A percentile compares a stretch with the other conserved stretches of the same genome.
phyloP scores from a whole-genome alignment of 30 jellyfish, hydroid and myxozoan genomes.

The Aurelia aurita complex sp. Pacific region DNA sequence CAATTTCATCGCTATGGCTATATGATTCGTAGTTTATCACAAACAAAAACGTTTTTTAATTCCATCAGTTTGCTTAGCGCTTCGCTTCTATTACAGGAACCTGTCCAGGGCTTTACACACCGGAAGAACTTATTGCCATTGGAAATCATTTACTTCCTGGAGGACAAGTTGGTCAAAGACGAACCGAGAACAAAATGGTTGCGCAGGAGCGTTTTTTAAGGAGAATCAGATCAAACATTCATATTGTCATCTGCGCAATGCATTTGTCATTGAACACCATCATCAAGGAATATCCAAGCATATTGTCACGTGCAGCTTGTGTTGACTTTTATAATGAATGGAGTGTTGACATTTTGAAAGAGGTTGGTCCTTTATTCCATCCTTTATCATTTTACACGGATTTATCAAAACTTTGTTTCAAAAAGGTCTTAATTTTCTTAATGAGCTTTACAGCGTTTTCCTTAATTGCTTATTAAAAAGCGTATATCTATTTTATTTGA shows the following conservation, averaged over 20 bases:
- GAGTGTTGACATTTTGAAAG: conserved; percentile 32
- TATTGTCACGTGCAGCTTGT: conserved; percentile 42
- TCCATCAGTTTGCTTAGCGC: too few species aligned
- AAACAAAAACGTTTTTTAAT: too few species aligned
- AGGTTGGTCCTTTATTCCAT: too few species aligned
- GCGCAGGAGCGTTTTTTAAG: conserved; percentile 70
- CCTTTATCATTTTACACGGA: too few species aligned
- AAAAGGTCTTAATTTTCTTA: too few species aligned
- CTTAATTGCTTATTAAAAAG: too few species aligned
- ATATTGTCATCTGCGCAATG: conserved; percentile 55
- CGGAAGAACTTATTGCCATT: conserved; percentile 54
- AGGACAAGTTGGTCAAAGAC: conserved; percentile 57
- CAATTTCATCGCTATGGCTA: too few species aligned
- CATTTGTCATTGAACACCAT: conserved; percentile 15
- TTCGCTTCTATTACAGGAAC: conserved; percentile 40
- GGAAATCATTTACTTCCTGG: conserved; percentile 74
- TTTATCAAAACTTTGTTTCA: too few species aligned
- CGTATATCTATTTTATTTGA: too few species aligned
- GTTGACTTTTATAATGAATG: conserved; percentile 53
- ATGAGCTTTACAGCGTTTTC: too few species aligned
- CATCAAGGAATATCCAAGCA: conserved; percentile 19
- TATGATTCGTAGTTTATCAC: not conserved
- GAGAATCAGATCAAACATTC: conserved; percentile 64
- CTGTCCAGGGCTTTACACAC: conserved; percentile 76
- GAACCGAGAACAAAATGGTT: conserved; percentile 58